These are phyloP conservation scores for Procambarus clarkii DNA, from an alignment of 1,140 invertebrate genomes.

Conservation along the genomic window DNA sequence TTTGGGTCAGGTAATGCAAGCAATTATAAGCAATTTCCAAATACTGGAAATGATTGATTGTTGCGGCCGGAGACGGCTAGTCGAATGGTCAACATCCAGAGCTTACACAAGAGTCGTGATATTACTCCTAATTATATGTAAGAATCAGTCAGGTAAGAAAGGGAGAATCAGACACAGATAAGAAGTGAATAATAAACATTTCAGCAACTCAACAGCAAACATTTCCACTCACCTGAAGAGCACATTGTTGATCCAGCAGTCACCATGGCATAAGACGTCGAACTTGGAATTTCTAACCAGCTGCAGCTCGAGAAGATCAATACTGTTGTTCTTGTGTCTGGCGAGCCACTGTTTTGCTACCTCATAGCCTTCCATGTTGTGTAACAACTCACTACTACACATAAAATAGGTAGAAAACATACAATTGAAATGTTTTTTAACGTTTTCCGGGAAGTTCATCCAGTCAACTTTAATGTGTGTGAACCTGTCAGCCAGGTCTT, in stretches of 20 bases:
- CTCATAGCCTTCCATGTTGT: conserved; percentile 39
- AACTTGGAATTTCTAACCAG: neutral
- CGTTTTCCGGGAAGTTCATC: neutral
- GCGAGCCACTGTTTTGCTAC: conserved; percentile 13
- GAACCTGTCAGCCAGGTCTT: conserved; percentile 8
- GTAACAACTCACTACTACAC: neutral
- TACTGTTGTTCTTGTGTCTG: neutral
- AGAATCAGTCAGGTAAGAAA: no score
- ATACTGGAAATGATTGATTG: no score
- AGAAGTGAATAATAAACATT: no score
- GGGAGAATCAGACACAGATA: no score
- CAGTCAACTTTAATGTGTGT: conserved; percentile 35
- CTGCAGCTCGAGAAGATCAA: neutral
- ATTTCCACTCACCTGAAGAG: neutral
- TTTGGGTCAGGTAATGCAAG: no score
- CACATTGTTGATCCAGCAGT: conserved; percentile 10
- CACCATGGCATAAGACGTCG: conserved; percentile 2
- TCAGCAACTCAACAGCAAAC: no score
- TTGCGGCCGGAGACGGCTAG: no score
- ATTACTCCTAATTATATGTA: no score
- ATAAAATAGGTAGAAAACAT: conserved; percentile 11
- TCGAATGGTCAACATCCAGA: no score
- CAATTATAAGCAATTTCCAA: no score
- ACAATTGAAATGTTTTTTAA: neutral
- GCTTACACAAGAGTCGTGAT: no score